Base-by-base conservation (phyloP, 2,888 invertebrate species). In the Drosophila stalkeri region DNA sequence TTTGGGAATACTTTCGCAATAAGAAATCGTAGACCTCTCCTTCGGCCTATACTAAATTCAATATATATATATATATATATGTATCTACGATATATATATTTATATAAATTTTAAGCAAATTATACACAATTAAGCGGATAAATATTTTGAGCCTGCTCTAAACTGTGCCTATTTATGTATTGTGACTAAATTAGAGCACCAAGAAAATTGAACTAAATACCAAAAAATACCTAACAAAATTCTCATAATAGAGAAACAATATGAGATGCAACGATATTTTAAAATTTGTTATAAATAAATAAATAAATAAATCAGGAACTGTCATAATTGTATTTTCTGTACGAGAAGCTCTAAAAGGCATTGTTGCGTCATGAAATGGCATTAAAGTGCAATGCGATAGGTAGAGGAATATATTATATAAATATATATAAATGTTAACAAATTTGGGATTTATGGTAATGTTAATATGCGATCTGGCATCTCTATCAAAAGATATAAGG, bases 1-100 rank as follows among this genome's bases (percentile, higher is more conserved):
- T 87, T 1, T 86, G 86, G 86, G 75, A 77, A 56, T 87, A 85
- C 31, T 80, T n/a, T 37, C 82, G 86, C 4, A 75, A 73, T n/a
- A 80, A 60, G 20, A 89, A 85, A 41, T 85, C 72, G 0, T 89
- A 81, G 14, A 18, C 7, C 31, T 11, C 27, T 18, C n/a, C 33
- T 16, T 8, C 11, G 31, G n/a, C 47, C 49, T 49, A 33, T 3
- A 2, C 8, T 9, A 23, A 12, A 23, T 14, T 14, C 7, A 3
- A 46, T 20, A 20, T 23, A 23, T 4, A 16, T 47, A 27, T 16
- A 27, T 27, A 47, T 31, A 27, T 3, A 16, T 9, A 14, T 46
- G 3, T 14, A 46, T 23, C 14, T 46, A 46, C 8, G 3, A 47
- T 47, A 16, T 16, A 9, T 27, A 47, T 47, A 20, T 44, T 1